phyloP scores from a whole-genome alignment of 2,113 vertebrate species.

The Odontophorus gujanensis region DNA sequence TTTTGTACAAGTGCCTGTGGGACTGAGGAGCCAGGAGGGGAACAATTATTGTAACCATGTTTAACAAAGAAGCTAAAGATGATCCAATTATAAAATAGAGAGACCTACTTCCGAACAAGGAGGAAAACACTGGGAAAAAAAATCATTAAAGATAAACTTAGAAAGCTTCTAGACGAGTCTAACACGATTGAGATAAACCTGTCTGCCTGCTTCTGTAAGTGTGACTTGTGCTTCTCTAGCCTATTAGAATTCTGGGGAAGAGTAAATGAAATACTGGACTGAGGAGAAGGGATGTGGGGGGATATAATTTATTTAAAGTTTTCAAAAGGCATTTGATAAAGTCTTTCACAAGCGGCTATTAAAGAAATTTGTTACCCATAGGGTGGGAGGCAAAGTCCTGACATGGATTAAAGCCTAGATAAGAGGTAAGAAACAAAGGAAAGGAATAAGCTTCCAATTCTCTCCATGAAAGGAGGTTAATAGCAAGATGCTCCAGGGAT shows the following conservation, averaged over 20 bases:
- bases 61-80: constrained; percentile 33
- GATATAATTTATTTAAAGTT: constrained; percentile 70
- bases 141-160: constrained; percentile 57
- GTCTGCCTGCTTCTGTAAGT: constrained; percentile 4
- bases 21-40: neutral
- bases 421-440: constrained; percentile 66
- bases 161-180: constrained; percentile 30
- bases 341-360: constrained; percentile 64
- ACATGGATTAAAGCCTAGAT: constrained; percentile 70
- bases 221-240: constrained; percentile 3
- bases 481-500: constrained; percentile 70
- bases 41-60: neutral
- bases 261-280: constrained; percentile 54
- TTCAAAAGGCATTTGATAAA: constrained; percentile 74
- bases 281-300: neutral
- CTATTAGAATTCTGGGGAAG: constrained; percentile 54
- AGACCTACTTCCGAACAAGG: neutral
- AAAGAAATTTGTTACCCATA: constrained; percentile 64
- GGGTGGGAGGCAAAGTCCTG: constrained; percentile 62
- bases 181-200: constrained; percentile 32
- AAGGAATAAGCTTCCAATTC: constrained; percentile 61
- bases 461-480: constrained; percentile 72
- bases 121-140: constrained; percentile 7
- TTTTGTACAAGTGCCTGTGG: neutral
- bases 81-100: constrained; percentile 41